Percentiles rank a stretch among this genome's conserved stretches.
Conservation (phyloP, 2,797 vertebrate species). For the Nothura maculosa region DNA sequence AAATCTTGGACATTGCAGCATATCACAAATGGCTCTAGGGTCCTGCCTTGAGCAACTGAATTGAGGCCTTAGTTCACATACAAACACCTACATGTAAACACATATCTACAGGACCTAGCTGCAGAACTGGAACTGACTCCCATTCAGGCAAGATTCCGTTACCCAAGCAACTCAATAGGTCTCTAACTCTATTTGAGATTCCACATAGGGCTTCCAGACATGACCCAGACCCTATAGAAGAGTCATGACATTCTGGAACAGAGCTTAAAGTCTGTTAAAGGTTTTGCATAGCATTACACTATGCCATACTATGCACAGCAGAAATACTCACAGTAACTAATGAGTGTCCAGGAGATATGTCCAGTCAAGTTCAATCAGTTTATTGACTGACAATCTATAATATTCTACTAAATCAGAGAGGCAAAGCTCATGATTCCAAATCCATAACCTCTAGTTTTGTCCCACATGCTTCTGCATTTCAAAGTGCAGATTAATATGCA, state of each 20-base stretch:
- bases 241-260: accelerated
- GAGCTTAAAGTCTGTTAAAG: accelerated
- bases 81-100: neutral
- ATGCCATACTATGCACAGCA: neutral
- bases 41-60: neutral
- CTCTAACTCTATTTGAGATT: neutral
- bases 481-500: conserved; percentile 65
- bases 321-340: neutral
- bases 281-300: neutral
- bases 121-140: neutral
- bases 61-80: neutral
- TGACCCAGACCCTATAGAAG: neutral
- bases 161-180: accelerated
- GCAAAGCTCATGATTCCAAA: conserved; percentile 19
- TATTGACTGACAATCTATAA: neutral
- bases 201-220: neutral
- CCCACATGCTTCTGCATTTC: conserved; percentile 9
- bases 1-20: neutral
- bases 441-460: conserved; percentile 13
- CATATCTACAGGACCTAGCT: neutral
- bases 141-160: neutral
- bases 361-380: neutral
- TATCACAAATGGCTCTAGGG: neutral
- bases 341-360: neutral
- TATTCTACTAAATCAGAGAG: neutral